phyloP scores from a whole-genome alignment of 2,888 invertebrate genomes.

The Drosophila kanekoi region DNA sequence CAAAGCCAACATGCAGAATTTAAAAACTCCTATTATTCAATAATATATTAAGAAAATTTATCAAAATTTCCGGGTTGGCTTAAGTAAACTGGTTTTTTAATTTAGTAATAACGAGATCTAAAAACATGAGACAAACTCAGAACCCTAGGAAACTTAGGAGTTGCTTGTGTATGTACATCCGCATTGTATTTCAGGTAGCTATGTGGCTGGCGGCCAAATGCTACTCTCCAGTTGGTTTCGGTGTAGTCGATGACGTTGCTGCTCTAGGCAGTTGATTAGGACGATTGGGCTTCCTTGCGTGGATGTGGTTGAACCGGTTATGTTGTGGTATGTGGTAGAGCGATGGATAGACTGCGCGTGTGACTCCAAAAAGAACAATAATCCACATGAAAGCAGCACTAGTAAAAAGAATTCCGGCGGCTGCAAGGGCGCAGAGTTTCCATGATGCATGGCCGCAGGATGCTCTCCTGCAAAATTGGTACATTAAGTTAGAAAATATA shows the following conservation, averaged over 20 bases:
- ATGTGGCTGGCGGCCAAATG: conserved; percentile 48
- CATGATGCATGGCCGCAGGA: conserved; percentile 94
- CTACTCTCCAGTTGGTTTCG: conserved; percentile 9
- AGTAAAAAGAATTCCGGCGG: conserved; percentile 72
- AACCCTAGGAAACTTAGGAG: conserved; percentile 11
- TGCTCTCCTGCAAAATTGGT: conserved; percentile 89
- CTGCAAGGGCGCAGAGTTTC: conserved; percentile 83
- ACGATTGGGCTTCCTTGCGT: neutral
- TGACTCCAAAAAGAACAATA: conserved; percentile 63
- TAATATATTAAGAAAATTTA: conserved; percentile 40
- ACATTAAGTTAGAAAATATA: neutral
- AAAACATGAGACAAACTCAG: conserved; percentile 3
- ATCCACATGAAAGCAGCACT: conserved; percentile 72
- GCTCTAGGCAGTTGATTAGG: conserved; percentile 2
- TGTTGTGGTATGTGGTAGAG: conserved; percentile 4
- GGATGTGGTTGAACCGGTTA: conserved; percentile 6
- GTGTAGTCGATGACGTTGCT: neutral
- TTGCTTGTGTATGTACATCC: neutral
- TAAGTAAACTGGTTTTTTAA: conserved; percentile 44
- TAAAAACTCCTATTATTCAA: conserved; percentile 21
- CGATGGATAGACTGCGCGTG: conserved; percentile 5
- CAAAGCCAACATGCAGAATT: conserved; percentile 5
- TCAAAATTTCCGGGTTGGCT: conserved; percentile 20
- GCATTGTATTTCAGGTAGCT: conserved; percentile 33
- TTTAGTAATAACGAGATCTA: conserved; percentile 57